Evolutionary conservation across 2,113 vertebrate genomes (phyloP).

Genomic region (Grantiella picta): DNA sequence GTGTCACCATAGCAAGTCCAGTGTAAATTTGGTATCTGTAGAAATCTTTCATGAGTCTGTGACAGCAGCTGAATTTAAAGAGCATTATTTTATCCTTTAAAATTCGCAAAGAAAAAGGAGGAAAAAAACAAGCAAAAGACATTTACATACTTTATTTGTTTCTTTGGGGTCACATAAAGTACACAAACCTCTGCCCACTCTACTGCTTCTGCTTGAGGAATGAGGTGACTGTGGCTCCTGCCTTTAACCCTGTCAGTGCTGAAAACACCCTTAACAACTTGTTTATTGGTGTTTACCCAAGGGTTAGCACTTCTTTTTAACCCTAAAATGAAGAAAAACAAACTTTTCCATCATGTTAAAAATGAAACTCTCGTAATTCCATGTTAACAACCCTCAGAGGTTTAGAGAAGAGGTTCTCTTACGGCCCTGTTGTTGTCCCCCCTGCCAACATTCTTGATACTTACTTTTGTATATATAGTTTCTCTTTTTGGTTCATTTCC

Average conservation of each 20-base stretch:
- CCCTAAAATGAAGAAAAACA: neutral
- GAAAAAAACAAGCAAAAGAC: neutral
- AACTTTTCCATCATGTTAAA: neutral
- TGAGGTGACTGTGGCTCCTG: neutral
- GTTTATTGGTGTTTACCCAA: neutral
- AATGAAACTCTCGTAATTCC: neutral
- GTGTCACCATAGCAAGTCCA: neutral
- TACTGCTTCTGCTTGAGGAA: neutral
- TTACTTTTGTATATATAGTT: neutral
- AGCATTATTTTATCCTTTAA: neutral
- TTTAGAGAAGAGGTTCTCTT: neutral
- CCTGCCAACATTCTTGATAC: neutral
- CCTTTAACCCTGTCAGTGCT: neutral
- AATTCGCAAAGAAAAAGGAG: neutral
- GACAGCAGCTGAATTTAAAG: neutral
- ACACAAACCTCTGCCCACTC: neutral
- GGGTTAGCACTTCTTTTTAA: neutral
- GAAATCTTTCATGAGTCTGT: neutral
- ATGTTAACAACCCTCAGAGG: neutral
- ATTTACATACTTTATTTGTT: neutral
- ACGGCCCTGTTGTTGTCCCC: neutral
- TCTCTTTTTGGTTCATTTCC: neutral
- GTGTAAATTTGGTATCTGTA: neutral
- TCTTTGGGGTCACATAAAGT: neutral
- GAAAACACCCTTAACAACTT: neutral